Evolutionary conservation across 2,888 invertebrate species (phyloP).

Genomic region (Drosophila kanekoi): DNA sequence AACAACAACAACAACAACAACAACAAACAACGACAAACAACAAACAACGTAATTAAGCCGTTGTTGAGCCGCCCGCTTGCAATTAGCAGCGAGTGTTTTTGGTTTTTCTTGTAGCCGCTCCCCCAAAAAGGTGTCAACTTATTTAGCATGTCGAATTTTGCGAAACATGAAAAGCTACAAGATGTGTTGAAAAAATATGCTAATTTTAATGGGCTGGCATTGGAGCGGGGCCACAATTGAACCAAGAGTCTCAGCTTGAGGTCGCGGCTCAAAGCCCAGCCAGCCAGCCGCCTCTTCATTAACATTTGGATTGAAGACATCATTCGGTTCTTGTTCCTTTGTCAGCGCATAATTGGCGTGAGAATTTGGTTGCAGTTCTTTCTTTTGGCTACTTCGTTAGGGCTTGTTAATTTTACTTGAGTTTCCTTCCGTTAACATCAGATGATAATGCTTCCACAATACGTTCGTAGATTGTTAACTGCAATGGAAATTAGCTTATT

Average conservation of each 20-base stretch:
- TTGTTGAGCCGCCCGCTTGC: slow-evolving; percentile 70
- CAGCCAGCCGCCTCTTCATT: slow-evolving; percentile 47
- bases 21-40: slow-evolving; percentile 50
- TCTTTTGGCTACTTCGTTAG: slow-evolving; percentile 14
- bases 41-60: slow-evolving; percentile 71
- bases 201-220: slow-evolving; percentile 68
- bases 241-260: slow-evolving; percentile 39
- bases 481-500: slow-evolving; percentile 5
- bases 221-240: slow-evolving; percentile 70
- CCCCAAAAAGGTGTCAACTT: slow-evolving; percentile 73
- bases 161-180: slow-evolving; percentile 57
- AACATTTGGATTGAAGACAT: slow-evolving; percentile 46
- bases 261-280: not conserved
- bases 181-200: slow-evolving; percentile 62
- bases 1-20: slow-evolving; percentile 32
- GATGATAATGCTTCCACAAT: slow-evolving; percentile 11
- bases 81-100: slow-evolving; percentile 67
- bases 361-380: slow-evolving; percentile 61
- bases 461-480: slow-evolving; percentile 12
- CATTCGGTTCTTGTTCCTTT: slow-evolving; percentile 42
- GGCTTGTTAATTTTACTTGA: slow-evolving; percentile 23
- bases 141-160: slow-evolving; percentile 59
- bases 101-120: slow-evolving; percentile 8
- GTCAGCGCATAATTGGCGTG: slow-evolving; percentile 64
- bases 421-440: slow-evolving; percentile 12